A percentile compares a stretch with the other conserved stretches of the same genome.
Evolutionary conservation across 2,113 vertebrate genomes (phyloP).

Genomic region (Chinchilla lanigera): DNA sequence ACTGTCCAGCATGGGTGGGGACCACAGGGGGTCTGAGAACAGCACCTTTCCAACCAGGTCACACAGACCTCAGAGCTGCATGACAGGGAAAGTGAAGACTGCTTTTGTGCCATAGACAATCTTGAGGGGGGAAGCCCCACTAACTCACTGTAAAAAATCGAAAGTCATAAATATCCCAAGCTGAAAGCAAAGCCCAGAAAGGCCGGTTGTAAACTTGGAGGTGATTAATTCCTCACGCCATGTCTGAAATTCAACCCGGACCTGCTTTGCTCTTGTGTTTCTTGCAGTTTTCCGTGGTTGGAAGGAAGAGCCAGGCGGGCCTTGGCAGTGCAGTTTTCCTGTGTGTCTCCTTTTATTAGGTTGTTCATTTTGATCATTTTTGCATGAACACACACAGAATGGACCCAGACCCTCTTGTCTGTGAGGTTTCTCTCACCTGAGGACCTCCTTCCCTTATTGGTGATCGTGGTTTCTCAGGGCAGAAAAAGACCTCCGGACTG

Average conservation of each 20-base stretch:
- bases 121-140: not conserved
- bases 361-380: slow-evolving; percentile 63
- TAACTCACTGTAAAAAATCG: slow-evolving; percentile 34
- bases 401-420: slow-evolving; percentile 50
- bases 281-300: slow-evolving; percentile 50
- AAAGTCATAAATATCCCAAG: slow-evolving; percentile 46
- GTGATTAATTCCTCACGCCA: slow-evolving; percentile 77
- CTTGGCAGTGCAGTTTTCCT: slow-evolving; percentile 54
- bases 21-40: not conserved
- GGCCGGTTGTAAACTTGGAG: slow-evolving; percentile 62
- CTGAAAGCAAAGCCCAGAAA: slow-evolving; percentile 67
- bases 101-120: not conserved
- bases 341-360: slow-evolving; percentile 66
- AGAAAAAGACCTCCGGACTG: slow-evolving; percentile 8
- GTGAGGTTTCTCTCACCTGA: slow-evolving; percentile 35
- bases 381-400: slow-evolving; percentile 43
- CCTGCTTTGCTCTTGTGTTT: not conserved
- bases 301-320: slow-evolving; percentile 58
- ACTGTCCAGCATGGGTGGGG: not conserved
- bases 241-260: slow-evolving; percentile 69
- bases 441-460: not conserved
- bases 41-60: not conserved
- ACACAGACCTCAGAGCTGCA: not conserved
- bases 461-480: not conserved
- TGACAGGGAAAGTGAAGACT: not conserved